Evolutionary conservation across 2,113 vertebrate species (phyloP).

Genomic region (Phocoena sinus): DNA sequence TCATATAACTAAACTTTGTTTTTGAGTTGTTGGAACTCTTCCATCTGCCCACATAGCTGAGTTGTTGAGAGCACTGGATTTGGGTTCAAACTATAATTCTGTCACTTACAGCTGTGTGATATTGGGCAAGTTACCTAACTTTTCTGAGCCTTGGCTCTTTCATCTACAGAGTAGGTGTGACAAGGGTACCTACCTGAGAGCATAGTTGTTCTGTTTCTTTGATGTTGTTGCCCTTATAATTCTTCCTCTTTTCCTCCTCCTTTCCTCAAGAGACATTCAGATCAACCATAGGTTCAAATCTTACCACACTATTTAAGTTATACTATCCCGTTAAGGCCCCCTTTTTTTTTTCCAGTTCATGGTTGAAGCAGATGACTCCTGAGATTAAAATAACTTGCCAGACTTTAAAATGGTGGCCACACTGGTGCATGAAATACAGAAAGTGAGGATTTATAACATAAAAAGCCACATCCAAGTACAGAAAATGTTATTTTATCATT

Average conservation of each 20-base stretch:
- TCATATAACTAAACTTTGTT: conserved; percentile 20
- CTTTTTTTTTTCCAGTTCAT: not conserved
- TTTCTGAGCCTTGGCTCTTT: not conserved
- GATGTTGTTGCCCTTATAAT: not conserved
- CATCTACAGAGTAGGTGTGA: not conserved
- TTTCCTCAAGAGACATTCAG: not conserved
- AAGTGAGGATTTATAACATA: not conserved
- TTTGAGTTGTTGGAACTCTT: not conserved
- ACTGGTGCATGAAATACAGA: not conserved
- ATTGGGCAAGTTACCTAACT: not conserved
- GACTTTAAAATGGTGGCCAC: not conserved
- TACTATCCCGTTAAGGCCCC: not conserved
- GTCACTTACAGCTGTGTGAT: not conserved
- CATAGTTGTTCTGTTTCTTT: not conserved
- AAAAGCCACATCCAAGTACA: not conserved
- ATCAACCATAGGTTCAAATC: not conserved
- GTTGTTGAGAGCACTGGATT: not conserved
- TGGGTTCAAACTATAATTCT: not conserved
- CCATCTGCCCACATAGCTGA: not conserved
- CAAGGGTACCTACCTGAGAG: not conserved
- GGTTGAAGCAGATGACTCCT: not conserved
- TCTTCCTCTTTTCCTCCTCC: not conserved
- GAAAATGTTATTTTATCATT: not conserved
- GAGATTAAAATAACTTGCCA: not conserved
- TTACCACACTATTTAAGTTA: not conserved